These are phyloP conservation scores for Venustaconcha ellipsiformis DNA, from an alignment of 1,140 invertebrate genomes.

Conservation along the genomic window DNA sequence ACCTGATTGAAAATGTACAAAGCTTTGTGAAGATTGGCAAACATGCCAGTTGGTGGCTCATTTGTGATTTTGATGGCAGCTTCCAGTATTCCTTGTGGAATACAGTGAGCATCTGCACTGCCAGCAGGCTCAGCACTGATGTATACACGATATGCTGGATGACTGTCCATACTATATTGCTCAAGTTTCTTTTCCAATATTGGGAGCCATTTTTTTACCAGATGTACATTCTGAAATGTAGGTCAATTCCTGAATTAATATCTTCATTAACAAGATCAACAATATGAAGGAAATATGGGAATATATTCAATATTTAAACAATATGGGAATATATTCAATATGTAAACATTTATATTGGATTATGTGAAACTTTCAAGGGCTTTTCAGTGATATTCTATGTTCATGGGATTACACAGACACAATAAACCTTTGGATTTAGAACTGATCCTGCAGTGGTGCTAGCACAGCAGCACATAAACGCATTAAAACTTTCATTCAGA, in stretches of 20 bases:
- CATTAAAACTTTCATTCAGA: too few relatives aligned
- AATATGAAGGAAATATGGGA: too few relatives aligned
- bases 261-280: too few relatives aligned
- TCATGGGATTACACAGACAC: too few relatives aligned
- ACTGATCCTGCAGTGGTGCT: too few relatives aligned
- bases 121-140: conserved; percentile 92
- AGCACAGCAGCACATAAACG: too few relatives aligned
- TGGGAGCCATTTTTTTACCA: conserved; percentile 94
- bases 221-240: conserved; percentile 85
- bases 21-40: conserved; percentile 93
- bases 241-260: neutral
- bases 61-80: conserved; percentile 96
- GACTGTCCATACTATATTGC: conserved; percentile 75
- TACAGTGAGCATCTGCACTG: conserved; percentile 85
- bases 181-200: conserved; percentile 91
- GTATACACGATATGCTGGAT: conserved; percentile 86
- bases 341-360: too few relatives aligned
- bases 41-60: conserved; percentile 94
- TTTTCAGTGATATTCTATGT: too few relatives aligned
- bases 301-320: too few relatives aligned
- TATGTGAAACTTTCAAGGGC: too few relatives aligned
- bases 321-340: too few relatives aligned
- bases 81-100: conserved; percentile 91
- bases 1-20: conserved; percentile 87
- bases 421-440: too few relatives aligned